Base-by-base conservation (phyloP, 2,113 vertebrate species). In the Ovibos moschatus region DNA sequence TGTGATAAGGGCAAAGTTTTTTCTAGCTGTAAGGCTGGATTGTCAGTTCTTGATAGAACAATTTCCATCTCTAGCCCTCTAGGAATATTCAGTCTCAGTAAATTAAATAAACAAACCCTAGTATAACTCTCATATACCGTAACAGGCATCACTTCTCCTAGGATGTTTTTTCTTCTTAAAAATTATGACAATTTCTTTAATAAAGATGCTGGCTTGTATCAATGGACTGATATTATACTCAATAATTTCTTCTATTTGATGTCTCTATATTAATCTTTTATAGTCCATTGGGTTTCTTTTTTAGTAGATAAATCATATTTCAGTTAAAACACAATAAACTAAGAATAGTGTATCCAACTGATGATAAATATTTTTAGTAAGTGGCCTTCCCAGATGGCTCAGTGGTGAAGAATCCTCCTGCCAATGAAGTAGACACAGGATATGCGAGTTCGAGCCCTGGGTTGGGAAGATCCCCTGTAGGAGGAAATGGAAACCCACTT, bases 201-300 rank as follows among this genome's bases (percentile, higher is more conserved):
- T 83, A 43, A 91, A 74, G 45, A 51, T 91, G 19, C 83, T 71
- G 27, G 19, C 47, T 94, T 94, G 2, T 94, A 71, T 81, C 43
- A 82, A 43, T 74, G 53, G 12, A 28, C 58, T 93, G 82, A 74
- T 87, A 83, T 83, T 28, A 55, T 76, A 47, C 82, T 74, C 23
- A 96, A 45, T n/a, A 71, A 87, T 83, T 96, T 91, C 5, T 91
- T 91, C 76, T 84, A 87, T 92, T 87, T 96, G 76, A 55, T 55
- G 11, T 47, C 19, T 94, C 43, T 30, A 15, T n/a, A 86, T 82
- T 87, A 94, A 91, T 71, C 6, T 36, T 45, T 87, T 87, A 30
- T 94, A 81, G 21, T 67, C 40, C 40, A 93, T 43, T 85, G 15
- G 40, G 57, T 33, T 90, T 53, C 57, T 28, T 79, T 92, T 85